Base-by-base conservation (phyloP, 2,113 vertebrate species). In the Cyprinus carpio region DNA sequence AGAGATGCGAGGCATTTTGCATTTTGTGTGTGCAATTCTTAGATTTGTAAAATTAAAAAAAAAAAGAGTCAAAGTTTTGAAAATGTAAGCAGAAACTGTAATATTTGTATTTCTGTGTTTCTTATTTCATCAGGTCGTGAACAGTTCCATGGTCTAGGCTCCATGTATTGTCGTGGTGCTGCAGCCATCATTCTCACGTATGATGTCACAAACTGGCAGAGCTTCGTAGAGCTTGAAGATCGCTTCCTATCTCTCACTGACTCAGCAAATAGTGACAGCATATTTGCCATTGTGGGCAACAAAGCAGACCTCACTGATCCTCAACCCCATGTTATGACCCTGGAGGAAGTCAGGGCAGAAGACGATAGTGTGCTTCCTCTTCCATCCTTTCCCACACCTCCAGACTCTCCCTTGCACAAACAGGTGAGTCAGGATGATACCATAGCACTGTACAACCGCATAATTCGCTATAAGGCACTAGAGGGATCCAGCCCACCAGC, bases 81-180 rank as follows among this genome's bases (percentile, higher is more conserved):
- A 40, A 40, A 40, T 40, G 34, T 34, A 34, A 34, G 34, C 34
- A 34, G 34, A 34, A 34, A 34, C 34, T 34, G 34, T 34, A 56
- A 62, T 56, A 37, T 27, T 1, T 23, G 6, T 12, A 31, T 64
- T 67, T 25, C 5, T 67, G 40, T 67, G 34, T 15, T 23, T 31
- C 20, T 34, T 16, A 16, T 23, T 71, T 64, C 27, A 75, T 84
- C 93, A 99, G 98, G 98, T 82, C 94, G 97, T 7, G 98, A 99
- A 85, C 98, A 99, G 93, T 99, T 99, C 89, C 98, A 99, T 0
- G 98, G 98, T 29, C 92, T 99, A 23, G 98, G 98, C 56, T 99
- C 98, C 4, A 96, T 99, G 98, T 99, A 99, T 92, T 99, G 98
- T 87, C 92, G 97, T 11, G 96, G 97, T 0, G 98, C 98, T 0